A percentile compares a stretch with the other conserved stretches of the same genome.
These are phyloP conservation scores for Pterobdella sp. DNA, from an alignment of 2,888 invertebrate genomes.

Conservation along the genomic window DNA sequence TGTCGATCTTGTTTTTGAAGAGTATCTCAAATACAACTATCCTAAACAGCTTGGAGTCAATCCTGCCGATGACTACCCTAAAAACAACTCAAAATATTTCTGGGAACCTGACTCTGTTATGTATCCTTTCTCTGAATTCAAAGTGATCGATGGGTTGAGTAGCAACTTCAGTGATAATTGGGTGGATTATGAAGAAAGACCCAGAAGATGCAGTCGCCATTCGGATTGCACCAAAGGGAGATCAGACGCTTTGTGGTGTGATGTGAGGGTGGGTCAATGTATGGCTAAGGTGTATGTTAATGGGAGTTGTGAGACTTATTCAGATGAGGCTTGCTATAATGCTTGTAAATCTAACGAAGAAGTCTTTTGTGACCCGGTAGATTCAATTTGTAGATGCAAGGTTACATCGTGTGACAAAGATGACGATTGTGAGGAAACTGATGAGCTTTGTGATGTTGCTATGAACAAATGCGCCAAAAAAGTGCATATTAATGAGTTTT, in stretches of 20 bases:
- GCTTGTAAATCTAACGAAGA: slow-evolving; percentile 9
- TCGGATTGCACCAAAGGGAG: slow-evolving; percentile 4
- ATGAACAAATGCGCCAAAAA: neutral
- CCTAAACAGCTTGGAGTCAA: neutral
- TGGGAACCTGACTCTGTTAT: neutral
- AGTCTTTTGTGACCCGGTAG: neutral
- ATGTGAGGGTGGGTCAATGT: slow-evolving; percentile 8
- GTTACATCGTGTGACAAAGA: neutral
- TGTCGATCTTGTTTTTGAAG: slow-evolving; percentile 15
- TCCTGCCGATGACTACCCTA: slow-evolving; percentile 22
- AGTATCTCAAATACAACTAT: slow-evolving; percentile 9
- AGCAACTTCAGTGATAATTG: slow-evolving; percentile 17
- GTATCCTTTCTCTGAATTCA: slow-evolving; percentile 16
- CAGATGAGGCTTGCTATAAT: slow-evolving; percentile 10
- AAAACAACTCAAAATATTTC: neutral
- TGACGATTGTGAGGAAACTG: neutral
- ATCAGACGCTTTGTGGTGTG: slow-evolving; percentile 19
- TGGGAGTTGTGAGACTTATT: slow-evolving; percentile 8
- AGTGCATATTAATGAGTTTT: neutral
- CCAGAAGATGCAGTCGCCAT: neutral
- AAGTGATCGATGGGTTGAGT: slow-evolving; percentile 13
- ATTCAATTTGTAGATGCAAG: neutral
- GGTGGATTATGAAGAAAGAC: slow-evolving; percentile 13
- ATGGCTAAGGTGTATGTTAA: slow-evolving; percentile 15
- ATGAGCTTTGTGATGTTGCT: neutral